Evolutionary conservation across 2,797 vertebrate genomes (phyloP).

Genomic region (Alauda arvensis): DNA sequence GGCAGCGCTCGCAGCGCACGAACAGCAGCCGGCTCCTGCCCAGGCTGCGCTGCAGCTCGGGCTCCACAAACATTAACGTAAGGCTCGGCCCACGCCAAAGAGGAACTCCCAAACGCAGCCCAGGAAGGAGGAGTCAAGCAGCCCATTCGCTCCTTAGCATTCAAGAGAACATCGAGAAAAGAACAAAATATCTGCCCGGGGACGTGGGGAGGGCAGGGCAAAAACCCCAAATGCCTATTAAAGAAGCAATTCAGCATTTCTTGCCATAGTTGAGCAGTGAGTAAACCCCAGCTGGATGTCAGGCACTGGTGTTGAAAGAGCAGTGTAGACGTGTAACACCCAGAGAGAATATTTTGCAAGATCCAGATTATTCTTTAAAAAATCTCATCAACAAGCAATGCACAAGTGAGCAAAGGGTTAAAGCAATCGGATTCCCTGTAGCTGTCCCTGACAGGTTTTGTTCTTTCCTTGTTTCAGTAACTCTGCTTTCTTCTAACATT

Average conservation of each 20-base stretch:
- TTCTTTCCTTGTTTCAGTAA: not conserved
- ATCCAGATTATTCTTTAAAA: not conserved
- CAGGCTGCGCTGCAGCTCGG: not conserved
- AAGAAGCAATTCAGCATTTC: constrained; percentile 6
- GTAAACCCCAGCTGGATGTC: not conserved
- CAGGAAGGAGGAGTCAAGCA: not conserved
- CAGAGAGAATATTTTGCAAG: not conserved
- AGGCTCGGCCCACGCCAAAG: not conserved
- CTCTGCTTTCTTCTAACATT: not conserved
- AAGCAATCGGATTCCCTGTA: not conserved
- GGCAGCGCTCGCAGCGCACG: not conserved
- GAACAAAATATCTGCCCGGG: not conserved
- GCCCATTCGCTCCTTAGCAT: fast-evolving
- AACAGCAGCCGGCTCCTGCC: not conserved
- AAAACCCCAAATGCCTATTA: fast-evolving
- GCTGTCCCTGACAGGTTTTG: not conserved
- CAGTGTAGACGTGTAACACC: not conserved
- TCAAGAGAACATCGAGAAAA: not conserved
- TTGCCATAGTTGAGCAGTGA: not conserved
- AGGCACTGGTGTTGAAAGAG: constrained; percentile 7
- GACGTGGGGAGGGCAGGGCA: not conserved
- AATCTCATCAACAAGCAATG: not conserved
- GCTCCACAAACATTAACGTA: not conserved
- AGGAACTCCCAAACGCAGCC: not conserved
- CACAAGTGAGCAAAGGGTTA: not conserved